These are phyloP conservation scores for Pseudochaenichthys georgianus DNA, from an alignment of 2,797 vertebrate species.

Conservation along the genomic window DNA sequence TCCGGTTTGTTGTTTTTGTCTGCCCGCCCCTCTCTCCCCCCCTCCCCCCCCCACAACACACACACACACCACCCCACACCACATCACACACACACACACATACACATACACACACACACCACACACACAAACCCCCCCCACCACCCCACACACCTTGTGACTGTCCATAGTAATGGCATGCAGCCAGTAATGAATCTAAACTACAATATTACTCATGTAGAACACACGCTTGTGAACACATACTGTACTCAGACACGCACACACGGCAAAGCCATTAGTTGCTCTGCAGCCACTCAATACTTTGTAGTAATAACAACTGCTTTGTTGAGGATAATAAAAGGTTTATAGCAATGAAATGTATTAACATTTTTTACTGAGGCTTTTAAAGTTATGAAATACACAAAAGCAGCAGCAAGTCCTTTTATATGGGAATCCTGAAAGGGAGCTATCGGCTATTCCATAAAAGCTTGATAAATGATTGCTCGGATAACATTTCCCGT, in stretches of 20 bases:
- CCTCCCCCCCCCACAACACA: too few relatives aligned
- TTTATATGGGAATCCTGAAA: slow-evolving; percentile 12
- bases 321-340: slow-evolving; percentile 65
- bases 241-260: slow-evolving; percentile 32
- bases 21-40: too few relatives aligned
- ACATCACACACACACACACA: slow-evolving; percentile 36
- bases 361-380: slow-evolving; percentile 41
- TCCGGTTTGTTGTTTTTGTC: slow-evolving; percentile 77
- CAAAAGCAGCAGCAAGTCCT: slow-evolving; percentile 17
- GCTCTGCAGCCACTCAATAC: slow-evolving; percentile 57
- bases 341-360: slow-evolving; percentile 53
- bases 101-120: slow-evolving; percentile 15
- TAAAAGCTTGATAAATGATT: slow-evolving; percentile 26
- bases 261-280: slow-evolving; percentile 72
- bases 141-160: slow-evolving; percentile 42
- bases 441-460: slow-evolving; percentile 4
- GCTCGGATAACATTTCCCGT: not conserved
- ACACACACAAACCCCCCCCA: too few relatives aligned
- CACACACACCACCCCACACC: slow-evolving; percentile 46
- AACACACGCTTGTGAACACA: slow-evolving; percentile 44
- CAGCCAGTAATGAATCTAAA: slow-evolving; percentile 78
- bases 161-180: slow-evolving; percentile 62
- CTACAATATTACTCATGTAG: slow-evolving; percentile 73
- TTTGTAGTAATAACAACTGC: slow-evolving; percentile 51
- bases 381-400: slow-evolving; percentile 50